Conservation (phyloP, 2,797 vertebrate genomes). For the Vireo griseus region DNA sequence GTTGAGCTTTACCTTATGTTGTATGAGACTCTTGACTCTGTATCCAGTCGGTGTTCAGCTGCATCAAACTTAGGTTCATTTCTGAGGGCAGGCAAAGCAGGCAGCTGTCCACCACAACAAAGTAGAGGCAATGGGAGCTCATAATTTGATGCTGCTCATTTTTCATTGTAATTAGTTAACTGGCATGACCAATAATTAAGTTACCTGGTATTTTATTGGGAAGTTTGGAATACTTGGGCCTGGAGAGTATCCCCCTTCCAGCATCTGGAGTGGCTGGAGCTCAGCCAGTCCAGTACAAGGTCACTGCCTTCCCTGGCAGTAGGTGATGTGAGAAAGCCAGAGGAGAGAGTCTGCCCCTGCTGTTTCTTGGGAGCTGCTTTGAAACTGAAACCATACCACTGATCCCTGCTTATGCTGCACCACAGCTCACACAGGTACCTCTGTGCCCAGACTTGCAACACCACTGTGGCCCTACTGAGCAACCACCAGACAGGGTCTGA, state of each 20-base stretch:
- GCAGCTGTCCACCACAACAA: neutral
- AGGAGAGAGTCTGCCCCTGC: neutral
- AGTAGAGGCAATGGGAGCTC: rapidly evolving
- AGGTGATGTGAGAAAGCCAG: neutral
- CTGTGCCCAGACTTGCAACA: rapidly evolving
- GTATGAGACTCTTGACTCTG: neutral
- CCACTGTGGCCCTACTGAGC: neutral
- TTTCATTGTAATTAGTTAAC: neutral
- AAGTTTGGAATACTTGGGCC: neutral
- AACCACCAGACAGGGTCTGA: neutral
- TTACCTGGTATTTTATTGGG: neutral
- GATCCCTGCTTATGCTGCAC: neutral
- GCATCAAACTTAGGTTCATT: neutral
- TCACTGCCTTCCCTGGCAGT: neutral
- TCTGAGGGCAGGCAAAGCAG: neutral
- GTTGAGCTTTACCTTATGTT: neutral
- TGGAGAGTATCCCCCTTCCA: neutral
- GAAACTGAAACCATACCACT: rapidly evolving
- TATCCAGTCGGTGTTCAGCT: neutral
- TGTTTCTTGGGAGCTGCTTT: neutral
- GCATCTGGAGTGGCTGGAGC: neutral
- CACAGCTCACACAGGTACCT: neutral
- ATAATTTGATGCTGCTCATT: neutral
- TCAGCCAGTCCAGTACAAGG: neutral
- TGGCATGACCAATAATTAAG: neutral